Percentiles rank a stretch among this genome's conserved stretches.
phyloP scores from a whole-genome alignment of 64 coral and sea anemone species.

The Hydrozoanthus tunicans region DNA sequence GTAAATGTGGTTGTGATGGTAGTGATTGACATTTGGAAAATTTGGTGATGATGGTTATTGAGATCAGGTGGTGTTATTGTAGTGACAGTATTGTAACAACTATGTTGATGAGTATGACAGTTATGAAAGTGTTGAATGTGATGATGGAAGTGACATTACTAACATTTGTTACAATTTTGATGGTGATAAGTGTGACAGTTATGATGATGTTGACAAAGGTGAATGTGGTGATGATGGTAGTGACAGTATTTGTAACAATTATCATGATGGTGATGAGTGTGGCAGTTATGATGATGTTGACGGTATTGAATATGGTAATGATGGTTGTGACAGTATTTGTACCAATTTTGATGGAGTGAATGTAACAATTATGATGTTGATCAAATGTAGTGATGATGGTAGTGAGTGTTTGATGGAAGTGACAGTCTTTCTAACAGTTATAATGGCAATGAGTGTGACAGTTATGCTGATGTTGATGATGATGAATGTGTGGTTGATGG shows the following conservation, averaged over 20 bases:
- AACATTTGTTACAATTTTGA: background rate
- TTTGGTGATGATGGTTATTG: too few relatives aligned
- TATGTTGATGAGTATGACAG: background rate
- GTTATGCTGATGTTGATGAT: too few relatives aligned
- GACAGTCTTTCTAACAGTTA: too few relatives aligned
- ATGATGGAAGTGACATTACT: background rate
- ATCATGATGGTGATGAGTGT: background rate
- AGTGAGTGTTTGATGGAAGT: too few relatives aligned
- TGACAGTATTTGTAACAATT: background rate
- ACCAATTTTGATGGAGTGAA: background rate
- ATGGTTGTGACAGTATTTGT: background rate
- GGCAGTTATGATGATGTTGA: background rate
- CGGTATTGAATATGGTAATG: background rate
- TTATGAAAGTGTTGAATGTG: background rate
- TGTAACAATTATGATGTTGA: background rate
- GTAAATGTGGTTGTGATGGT: background rate
- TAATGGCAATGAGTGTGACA: too few relatives aligned
- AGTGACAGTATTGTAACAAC: too few relatives aligned
- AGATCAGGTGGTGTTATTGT: too few relatives aligned
- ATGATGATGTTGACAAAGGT: too few relatives aligned
- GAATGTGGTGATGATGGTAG: background rate
- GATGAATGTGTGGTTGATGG: too few relatives aligned
- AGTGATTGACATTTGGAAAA: too few relatives aligned
- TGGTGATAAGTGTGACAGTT: background rate
- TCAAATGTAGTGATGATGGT: background rate